Percentiles rank a stretch among this genome's conserved stretches.
Conservation (phyloP, 2,113 vertebrate species). For the Lota lota region DNA sequence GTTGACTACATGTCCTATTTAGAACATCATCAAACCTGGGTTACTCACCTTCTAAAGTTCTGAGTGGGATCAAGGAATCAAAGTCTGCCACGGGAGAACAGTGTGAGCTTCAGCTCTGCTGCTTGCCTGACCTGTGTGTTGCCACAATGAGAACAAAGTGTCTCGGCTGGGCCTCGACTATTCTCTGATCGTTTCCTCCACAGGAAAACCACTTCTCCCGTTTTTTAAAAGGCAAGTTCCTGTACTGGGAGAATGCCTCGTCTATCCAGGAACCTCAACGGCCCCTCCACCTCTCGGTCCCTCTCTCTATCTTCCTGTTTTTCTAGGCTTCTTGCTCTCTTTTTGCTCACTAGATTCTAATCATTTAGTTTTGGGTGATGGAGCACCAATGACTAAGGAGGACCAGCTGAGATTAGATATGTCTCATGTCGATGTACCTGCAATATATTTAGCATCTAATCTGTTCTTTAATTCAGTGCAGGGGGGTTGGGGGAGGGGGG, state of each 20-base stretch:
- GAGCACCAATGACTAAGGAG: no score
- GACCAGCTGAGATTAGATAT: no score
- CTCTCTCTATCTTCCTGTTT: conserved; percentile 15
- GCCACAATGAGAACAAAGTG: conserved; percentile 44
- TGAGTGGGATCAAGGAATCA: no score
- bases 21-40: no score
- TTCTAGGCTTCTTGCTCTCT: background rate
- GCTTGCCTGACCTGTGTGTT: conserved; percentile 39
- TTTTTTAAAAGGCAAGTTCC: conserved; percentile 74
- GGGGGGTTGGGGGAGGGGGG: no score
- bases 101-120: background rate
- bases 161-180: conserved; percentile 59
- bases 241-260: conserved; percentile 72
- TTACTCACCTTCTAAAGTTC: no score
- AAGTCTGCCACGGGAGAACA: background rate
- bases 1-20: no score
- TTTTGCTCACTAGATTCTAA: background rate
- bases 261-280: conserved; percentile 65
- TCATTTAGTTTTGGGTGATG: no score
- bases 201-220: conserved; percentile 74
- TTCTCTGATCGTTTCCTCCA: conserved; percentile 71
- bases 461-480: no score
- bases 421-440: no score
- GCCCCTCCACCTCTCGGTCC: conserved; percentile 39
- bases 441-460: no score